Conservation (phyloP, 2,888 invertebrate genomes). For the Polylopha cassiicola region DNA sequence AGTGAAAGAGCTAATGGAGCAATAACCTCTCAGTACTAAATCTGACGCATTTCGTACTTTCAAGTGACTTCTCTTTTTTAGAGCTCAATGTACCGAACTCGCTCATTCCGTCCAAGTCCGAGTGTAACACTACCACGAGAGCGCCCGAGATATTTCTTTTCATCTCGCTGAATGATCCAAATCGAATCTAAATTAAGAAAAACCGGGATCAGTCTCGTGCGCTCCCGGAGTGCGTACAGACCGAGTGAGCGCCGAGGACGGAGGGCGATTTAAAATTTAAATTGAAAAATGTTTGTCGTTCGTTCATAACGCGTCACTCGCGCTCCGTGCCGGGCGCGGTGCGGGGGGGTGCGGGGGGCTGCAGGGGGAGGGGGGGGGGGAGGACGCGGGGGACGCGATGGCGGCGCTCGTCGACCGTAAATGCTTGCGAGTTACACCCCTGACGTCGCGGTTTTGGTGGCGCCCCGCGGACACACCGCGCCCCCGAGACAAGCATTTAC, state of each 20-base stretch:
- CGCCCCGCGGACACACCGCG: slow-evolving; percentile 36
- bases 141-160: too few relatives aligned
- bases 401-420: slow-evolving; percentile 56
- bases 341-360: slow-evolving; percentile 1
- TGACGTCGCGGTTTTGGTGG: slow-evolving; percentile 84
- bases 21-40: too few relatives aligned
- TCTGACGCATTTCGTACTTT: too few relatives aligned
- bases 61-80: too few relatives aligned
- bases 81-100: too few relatives aligned
- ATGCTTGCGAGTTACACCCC: slow-evolving; percentile 80
- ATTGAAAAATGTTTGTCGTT: too few relatives aligned
- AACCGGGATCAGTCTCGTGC: not conserved
- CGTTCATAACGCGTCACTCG: not conserved
- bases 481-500: slow-evolving; percentile 64
- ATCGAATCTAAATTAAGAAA: not conserved
- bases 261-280: too few relatives aligned
- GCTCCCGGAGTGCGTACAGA: not conserved
- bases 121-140: too few relatives aligned
- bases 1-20: too few relatives aligned
- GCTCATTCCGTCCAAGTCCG: too few relatives aligned
- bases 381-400: slow-evolving; percentile 22
- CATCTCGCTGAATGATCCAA: too few relatives aligned
- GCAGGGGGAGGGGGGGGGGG: slow-evolving; percentile 10
- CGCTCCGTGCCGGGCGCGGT: slow-evolving; percentile 10
- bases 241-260: not conserved